A percentile compares a stretch with the other conserved stretches of the same genome.
These are phyloP conservation scores for Busseola fusca DNA, from an alignment of 2,888 invertebrate genomes.

Conservation along the genomic window DNA sequence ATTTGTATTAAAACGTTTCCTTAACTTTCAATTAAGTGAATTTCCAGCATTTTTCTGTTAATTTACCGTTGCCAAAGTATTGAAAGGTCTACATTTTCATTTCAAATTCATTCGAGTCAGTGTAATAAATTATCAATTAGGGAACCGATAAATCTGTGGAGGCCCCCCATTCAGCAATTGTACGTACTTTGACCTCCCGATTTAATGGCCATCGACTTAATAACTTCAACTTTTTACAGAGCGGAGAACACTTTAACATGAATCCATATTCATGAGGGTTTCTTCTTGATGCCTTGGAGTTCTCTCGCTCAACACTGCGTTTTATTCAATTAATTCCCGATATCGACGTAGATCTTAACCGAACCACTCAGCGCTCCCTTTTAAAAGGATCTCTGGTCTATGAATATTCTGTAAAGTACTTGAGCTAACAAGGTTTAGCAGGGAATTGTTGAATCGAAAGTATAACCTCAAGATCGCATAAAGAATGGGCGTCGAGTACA, in stretches of 20 bases:
- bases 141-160: constrained; percentile 60
- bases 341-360: constrained; percentile 72
- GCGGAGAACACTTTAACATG: constrained; percentile 75
- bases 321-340: constrained; percentile 86
- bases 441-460: constrained; percentile 45
- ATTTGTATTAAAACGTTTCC: constrained; percentile 43
- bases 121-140: constrained; percentile 67
- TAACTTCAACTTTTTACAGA: constrained; percentile 78
- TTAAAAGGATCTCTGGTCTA: constrained; percentile 67
- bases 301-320: constrained; percentile 75
- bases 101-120: constrained; percentile 60
- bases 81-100: constrained; percentile 57
- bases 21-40: constrained; percentile 48
- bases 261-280: constrained; percentile 84
- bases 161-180: constrained; percentile 60
- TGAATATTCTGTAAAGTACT: constrained; percentile 72
- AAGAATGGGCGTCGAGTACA: constrained; percentile 25
- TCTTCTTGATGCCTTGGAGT: constrained; percentile 61
- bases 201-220: constrained; percentile 76
- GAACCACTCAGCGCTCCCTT: constrained; percentile 64
- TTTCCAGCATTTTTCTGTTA: constrained; percentile 45
- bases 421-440: constrained; percentile 63
- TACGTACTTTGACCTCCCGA: constrained; percentile 65
- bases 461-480: constrained; percentile 54
- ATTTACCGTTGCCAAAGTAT: constrained; percentile 51